These are phyloP conservation scores for Ricordea florida DNA, from an alignment of 92 coral and sea anemone species.

Conservation along the genomic window DNA sequence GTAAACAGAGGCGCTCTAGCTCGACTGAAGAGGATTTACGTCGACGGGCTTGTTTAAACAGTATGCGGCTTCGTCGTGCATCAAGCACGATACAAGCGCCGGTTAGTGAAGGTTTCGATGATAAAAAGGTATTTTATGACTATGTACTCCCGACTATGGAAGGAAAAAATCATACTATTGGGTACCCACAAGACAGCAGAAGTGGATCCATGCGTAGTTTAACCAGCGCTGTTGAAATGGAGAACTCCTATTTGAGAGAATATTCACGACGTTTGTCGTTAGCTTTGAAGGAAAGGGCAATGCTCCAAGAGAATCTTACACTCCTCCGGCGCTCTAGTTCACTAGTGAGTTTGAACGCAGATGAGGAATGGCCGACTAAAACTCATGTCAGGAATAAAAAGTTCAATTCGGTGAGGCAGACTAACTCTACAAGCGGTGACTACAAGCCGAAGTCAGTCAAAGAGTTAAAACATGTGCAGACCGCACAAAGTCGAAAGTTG, in stretches of 20 bases:
- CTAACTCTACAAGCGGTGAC: background rate
- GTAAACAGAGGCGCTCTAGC: slow-evolving; percentile 33
- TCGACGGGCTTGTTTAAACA: slow-evolving; percentile 62
- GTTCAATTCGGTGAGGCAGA: slow-evolving; percentile 8
- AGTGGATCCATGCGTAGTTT: background rate
- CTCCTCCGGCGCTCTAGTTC: slow-evolving; percentile 26
- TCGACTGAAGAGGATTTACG: slow-evolving; percentile 59
- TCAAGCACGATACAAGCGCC: slow-evolving; percentile 11
- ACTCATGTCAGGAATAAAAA: slow-evolving; percentile 9
- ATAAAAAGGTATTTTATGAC: slow-evolving; percentile 7
- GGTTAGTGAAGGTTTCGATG: background rate
- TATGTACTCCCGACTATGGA: background rate
- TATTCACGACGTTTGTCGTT: slow-evolving; percentile 59
- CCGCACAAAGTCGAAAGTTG: background rate
- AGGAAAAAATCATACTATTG: background rate
- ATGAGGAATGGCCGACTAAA: background rate
- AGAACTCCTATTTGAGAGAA: slow-evolving; percentile 15
- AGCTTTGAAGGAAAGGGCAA: slow-evolving; percentile 68
- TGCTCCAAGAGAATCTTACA: slow-evolving; percentile 45
- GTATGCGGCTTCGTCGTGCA: slow-evolving; percentile 49
- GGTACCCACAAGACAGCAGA: background rate
- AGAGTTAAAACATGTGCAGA: background rate
- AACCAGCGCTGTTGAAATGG: slow-evolving; percentile 12
- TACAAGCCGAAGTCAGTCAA: background rate
- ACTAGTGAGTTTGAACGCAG: background rate